phyloP scores from a whole-genome alignment of 2,888 invertebrate genomes.

The Aproaerema taeniolella region DNA sequence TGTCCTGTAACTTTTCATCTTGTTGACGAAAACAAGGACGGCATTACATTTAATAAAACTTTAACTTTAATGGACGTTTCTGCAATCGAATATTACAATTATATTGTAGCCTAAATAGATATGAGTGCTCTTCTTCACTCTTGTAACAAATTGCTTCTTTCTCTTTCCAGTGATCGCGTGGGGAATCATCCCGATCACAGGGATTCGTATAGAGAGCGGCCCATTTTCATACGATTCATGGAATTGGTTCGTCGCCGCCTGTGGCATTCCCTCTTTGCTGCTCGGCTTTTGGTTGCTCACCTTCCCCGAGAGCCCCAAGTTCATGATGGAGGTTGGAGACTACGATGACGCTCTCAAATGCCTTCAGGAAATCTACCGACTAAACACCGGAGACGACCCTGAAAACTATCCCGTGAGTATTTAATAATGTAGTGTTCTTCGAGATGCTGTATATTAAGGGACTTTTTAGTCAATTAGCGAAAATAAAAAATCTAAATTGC shows the following conservation, averaged over 20 bases:
- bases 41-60: too few relatives aligned
- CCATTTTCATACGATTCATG: constrained; percentile 85
- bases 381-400: constrained; percentile 83
- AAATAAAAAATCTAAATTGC: too few relatives aligned
- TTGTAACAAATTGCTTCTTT: too few relatives aligned
- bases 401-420: constrained; percentile 83
- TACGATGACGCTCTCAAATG: constrained; percentile 84
- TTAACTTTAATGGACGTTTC: too few relatives aligned
- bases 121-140: too few relatives aligned
- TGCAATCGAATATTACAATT: too few relatives aligned
- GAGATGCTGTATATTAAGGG: too few relatives aligned
- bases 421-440: neutral
- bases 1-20: too few relatives aligned
- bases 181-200: constrained; percentile 84
- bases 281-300: constrained; percentile 83
- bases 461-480: too few relatives aligned
- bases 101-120: too few relatives aligned
- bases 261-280: constrained; percentile 82
- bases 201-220: constrained; percentile 76
- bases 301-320: constrained; percentile 90
- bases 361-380: constrained; percentile 82
- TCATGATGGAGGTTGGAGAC: constrained; percentile 87
- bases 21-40: too few relatives aligned
- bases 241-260: constrained; percentile 88
- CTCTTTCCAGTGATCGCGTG: constrained; percentile 82